phyloP scores from a whole-genome alignment of 2,888 invertebrate genomes.

The Brachypterus glaber region DNA sequence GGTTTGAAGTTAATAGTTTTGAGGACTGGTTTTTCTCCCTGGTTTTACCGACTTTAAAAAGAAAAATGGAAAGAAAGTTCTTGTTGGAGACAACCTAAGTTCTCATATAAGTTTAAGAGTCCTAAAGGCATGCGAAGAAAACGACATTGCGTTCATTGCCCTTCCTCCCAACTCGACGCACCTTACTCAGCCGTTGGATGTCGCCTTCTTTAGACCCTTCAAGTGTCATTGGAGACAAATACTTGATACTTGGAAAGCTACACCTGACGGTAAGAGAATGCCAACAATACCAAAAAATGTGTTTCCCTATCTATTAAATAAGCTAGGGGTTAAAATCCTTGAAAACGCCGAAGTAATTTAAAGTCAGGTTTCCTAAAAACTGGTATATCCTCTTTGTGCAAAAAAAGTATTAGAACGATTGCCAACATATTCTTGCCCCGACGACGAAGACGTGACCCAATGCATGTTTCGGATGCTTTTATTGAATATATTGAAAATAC shows the following conservation, averaged over 20 bases:
- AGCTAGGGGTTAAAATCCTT: slow-evolving; percentile 6
- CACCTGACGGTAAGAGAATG: slow-evolving; percentile 2
- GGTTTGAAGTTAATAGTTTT: too few relatives aligned
- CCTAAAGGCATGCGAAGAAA: too few relatives aligned
- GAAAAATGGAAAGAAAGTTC: too few relatives aligned
- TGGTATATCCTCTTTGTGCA: slow-evolving; percentile 8
- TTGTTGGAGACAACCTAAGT: too few relatives aligned
- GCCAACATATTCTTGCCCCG: slow-evolving; percentile 6
- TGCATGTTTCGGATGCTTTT: slow-evolving; percentile 5
- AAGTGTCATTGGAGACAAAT: slow-evolving; percentile 11
- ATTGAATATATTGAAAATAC: slow-evolving; percentile 6
- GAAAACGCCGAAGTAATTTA: slow-evolving; percentile 6
- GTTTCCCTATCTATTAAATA: slow-evolving; percentile 7
- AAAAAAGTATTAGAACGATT: slow-evolving; percentile 7
- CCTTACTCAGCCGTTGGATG: slow-evolving; percentile 11
- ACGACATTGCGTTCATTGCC: slow-evolving; percentile 10
- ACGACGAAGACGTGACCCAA: slow-evolving; percentile 5
- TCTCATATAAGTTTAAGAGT: too few relatives aligned
- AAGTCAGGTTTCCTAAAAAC: slow-evolving; percentile 6
- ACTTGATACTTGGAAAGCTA: slow-evolving; percentile 6
- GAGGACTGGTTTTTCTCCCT: slow-evolving; percentile 21
- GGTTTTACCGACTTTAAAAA: too few relatives aligned
- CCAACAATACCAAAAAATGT: slow-evolving; percentile 11
- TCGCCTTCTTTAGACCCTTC: slow-evolving; percentile 11
- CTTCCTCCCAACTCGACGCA: slow-evolving; percentile 12